Conservation (phyloP, 92 coral and sea anemone genomes). For the Paramuricea clavata region DNA sequence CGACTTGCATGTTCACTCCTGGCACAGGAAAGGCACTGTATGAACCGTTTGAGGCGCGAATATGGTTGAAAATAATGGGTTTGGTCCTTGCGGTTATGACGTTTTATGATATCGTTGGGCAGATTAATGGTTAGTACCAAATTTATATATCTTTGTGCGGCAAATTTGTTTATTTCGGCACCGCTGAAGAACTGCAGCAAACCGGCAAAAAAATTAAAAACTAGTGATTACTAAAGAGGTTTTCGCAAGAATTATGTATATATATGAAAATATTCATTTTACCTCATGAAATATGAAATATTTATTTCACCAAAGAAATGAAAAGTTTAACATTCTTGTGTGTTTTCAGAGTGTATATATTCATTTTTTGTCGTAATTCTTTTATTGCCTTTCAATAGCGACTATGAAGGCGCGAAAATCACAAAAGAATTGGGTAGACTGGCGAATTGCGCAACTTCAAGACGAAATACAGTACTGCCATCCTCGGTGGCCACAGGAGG, state of each 20-base stretch:
- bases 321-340: too few relatives aligned
- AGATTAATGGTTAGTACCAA: conserved; percentile 12
- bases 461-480: conserved; percentile 90
- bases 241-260: too few relatives aligned
- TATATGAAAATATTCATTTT: too few relatives aligned
- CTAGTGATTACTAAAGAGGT: too few relatives aligned
- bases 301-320: too few relatives aligned
- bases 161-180: too few relatives aligned
- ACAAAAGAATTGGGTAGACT: conserved; percentile 85
- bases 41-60: conserved; percentile 68
- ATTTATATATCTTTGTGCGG: background rate
- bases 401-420: conserved; percentile 65
- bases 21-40: conserved; percentile 71
- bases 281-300: too few relatives aligned
- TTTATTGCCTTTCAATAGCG: background rate
- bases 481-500: conserved; percentile 99
- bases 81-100: conserved; percentile 75
- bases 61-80: conserved; percentile 81
- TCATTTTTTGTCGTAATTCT: too few relatives aligned
- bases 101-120: conserved; percentile 65
- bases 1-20: conserved; percentile 78
- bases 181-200: too few relatives aligned
- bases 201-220: too few relatives aligned
- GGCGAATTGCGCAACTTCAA: conserved; percentile 85
- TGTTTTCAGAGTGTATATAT: too few relatives aligned